A percentile compares a stretch with the other conserved stretches of the same genome.
phyloP scores from a whole-genome alignment of 2,113 vertebrate genomes.

The Tupaia chinensis region DNA sequence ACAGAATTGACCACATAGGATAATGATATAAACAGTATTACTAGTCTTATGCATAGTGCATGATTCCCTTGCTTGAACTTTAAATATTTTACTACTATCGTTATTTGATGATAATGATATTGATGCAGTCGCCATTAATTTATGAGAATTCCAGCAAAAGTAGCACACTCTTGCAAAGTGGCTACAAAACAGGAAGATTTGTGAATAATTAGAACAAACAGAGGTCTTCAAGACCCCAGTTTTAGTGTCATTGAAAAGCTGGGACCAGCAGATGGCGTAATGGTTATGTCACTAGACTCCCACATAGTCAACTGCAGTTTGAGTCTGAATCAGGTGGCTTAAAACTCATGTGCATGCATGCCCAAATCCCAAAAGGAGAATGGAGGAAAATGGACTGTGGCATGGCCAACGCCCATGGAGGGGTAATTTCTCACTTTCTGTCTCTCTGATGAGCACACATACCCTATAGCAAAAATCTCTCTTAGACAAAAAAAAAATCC shows the following conservation, averaged over 20 bases:
- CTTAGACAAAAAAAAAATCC: too few species aligned
- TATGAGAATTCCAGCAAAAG: neutral
- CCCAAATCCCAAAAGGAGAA: too few species aligned
- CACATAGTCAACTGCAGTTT: too few species aligned
- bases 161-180: neutral
- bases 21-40: neutral
- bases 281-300: too few species aligned
- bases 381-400: too few species aligned
- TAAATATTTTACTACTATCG: neutral
- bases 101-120: neutral
- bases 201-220: neutral
- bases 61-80: neutral
- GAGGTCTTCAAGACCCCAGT: accelerated
- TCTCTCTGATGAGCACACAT: too few species aligned
- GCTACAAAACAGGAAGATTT: neutral
- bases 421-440: too few species aligned
- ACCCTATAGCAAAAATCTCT: too few species aligned
- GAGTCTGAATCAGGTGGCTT: too few species aligned
- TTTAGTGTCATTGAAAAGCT: neutral
- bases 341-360: too few species aligned
- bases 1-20: neutral
- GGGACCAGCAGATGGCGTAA: too few species aligned
- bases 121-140: neutral
- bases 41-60: neutral
- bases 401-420: too few species aligned